phyloP scores from a whole-genome alignment of 2,888 invertebrate genomes.

The Camptogramma bilineatum region DNA sequence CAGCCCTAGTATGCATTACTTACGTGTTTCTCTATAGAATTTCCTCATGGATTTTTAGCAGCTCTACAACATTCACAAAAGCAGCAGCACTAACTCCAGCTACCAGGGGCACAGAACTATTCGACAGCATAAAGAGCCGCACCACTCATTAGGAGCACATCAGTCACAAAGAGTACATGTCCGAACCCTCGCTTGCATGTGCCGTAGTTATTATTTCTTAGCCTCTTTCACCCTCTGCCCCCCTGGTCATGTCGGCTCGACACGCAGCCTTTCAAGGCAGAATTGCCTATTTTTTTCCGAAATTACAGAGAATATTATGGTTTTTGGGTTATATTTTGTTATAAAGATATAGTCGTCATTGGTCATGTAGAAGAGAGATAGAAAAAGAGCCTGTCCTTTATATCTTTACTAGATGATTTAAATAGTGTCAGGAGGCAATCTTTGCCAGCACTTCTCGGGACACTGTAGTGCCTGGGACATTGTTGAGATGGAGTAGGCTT shows the following conservation, averaged over 20 bases:
- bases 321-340: background rate
- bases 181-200: slow-evolving; percentile 72
- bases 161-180: slow-evolving; percentile 57
- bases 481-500: too few relatives aligned
- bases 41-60: too few relatives aligned
- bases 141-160: slow-evolving; percentile 58
- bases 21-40: too few relatives aligned
- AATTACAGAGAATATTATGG: slow-evolving; percentile 4
- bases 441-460: too few relatives aligned
- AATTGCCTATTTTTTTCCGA: slow-evolving; percentile 23
- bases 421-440: too few relatives aligned
- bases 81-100: background rate
- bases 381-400: too few relatives aligned
- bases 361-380: too few relatives aligned
- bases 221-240: slow-evolving; percentile 57
- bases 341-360: too few relatives aligned
- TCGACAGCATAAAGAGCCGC: slow-evolving; percentile 33
- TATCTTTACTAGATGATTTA: too few relatives aligned
- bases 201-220: slow-evolving; percentile 81
- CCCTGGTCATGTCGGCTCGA: slow-evolving; percentile 61
- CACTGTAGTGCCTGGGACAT: too few relatives aligned
- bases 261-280: slow-evolving; percentile 29
- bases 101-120: background rate
- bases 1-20: too few relatives aligned
- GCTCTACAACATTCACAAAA: background rate